phyloP scores from a whole-genome alignment of 2,113 vertebrate species.

The Elgaria multicarinata region DNA sequence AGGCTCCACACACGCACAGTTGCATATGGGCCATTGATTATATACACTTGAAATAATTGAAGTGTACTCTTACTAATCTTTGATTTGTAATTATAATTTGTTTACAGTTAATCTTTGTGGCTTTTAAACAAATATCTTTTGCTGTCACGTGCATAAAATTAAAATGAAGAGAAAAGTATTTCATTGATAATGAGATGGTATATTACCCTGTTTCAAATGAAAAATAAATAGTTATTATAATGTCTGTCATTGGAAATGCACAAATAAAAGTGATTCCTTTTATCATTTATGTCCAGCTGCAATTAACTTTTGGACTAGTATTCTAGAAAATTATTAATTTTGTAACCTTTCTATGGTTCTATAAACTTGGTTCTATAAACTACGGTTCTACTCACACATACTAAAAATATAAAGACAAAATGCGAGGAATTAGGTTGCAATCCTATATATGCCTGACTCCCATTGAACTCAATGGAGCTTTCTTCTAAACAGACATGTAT shows the following conservation, averaged over 20 bases:
- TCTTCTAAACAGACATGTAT: not conserved
- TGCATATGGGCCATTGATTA: not conserved
- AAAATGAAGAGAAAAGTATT: not conserved
- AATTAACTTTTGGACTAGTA: not conserved
- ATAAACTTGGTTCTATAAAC: not conserved
- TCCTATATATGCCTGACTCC: not conserved
- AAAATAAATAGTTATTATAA: not conserved
- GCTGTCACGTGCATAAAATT: not conserved
- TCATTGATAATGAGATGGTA: not conserved
- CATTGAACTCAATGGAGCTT: not conserved
- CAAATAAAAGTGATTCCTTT: not conserved
- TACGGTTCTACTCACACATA: not conserved
- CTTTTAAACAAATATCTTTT: not conserved
- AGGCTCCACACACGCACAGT: not conserved
- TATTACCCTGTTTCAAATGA: not conserved
- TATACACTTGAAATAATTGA: slow-evolving; percentile 6
- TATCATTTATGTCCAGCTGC: not conserved
- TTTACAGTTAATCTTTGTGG: not conserved
- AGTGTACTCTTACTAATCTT: slow-evolving; percentile 6
- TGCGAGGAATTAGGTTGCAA: not conserved
- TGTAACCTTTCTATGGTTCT: not conserved
- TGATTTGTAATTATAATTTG: slow-evolving; percentile 10
- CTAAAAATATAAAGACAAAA: not conserved
- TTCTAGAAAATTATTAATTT: not conserved
- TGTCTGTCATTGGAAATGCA: not conserved